Conservation (phyloP, 1,140 invertebrate genomes). For the Drosophila bocki region DNA sequence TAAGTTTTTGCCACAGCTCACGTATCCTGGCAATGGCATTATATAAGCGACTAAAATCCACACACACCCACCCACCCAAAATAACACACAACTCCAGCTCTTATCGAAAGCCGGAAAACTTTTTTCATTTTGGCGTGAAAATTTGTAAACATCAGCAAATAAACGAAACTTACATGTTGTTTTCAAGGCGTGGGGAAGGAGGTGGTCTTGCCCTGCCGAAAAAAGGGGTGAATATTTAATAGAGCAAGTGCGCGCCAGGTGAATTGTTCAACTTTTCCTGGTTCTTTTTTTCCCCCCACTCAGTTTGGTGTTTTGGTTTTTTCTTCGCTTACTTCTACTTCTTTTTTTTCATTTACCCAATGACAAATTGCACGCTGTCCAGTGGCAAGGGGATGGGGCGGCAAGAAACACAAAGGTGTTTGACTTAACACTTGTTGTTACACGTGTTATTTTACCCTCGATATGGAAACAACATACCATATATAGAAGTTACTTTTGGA, state of each 20-base stretch:
- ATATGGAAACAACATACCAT: constrained; percentile 5
- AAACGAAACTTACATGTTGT: constrained; percentile 66
- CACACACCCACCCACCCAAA: background rate
- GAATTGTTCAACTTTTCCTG: constrained; percentile 30
- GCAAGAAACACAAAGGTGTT: constrained; percentile 34
- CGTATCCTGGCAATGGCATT: constrained; percentile 29
- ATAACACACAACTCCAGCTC: constrained; percentile 17
- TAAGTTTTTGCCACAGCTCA: constrained; percentile 31
- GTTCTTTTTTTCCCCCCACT: background rate
- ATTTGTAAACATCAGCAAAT: constrained; percentile 82
- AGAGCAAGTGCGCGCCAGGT: constrained; percentile 41
- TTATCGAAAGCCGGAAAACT: constrained; percentile 49
- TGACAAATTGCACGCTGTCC: constrained; percentile 72
- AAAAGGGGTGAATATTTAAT: constrained; percentile 82
- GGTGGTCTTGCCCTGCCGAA: constrained; percentile 5
- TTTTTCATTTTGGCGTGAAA: constrained; percentile 82
- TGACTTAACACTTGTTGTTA: constrained; percentile 76
- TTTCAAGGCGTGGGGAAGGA: constrained; percentile 1
- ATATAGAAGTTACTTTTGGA: constrained; percentile 55
- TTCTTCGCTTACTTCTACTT: constrained; percentile 5
- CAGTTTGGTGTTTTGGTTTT: constrained; percentile 9
- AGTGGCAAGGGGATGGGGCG: background rate
- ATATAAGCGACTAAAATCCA: constrained; percentile 26
- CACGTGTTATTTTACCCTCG: constrained; percentile 26
- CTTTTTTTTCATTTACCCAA: constrained; percentile 52